Evolutionary conservation across 1,140 invertebrate species (phyloP).

Genomic region (Phenacoccus solenopsis): DNA sequence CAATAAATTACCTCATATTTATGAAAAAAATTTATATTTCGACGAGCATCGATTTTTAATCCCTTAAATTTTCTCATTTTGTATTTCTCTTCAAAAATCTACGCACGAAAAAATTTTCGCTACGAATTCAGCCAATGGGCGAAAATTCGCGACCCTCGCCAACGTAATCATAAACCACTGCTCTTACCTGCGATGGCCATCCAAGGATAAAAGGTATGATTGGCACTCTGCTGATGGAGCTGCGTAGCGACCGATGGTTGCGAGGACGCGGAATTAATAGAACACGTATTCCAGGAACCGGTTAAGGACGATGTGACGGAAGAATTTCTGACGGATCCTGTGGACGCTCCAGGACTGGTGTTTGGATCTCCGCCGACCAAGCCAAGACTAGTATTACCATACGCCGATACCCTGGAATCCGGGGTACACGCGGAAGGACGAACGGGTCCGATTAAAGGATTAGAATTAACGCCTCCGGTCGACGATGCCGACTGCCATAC

Average conservation of each 20-base stretch:
- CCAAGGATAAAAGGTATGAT: slow-evolving; percentile 91
- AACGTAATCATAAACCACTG: no score
- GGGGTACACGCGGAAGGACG: slow-evolving; percentile 75
- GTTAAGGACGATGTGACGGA: slow-evolving; percentile 41
- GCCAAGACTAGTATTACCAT: slow-evolving; percentile 39
- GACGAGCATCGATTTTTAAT: no score
- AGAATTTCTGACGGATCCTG: slow-evolving; percentile 39
- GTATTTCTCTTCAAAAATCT: no score
- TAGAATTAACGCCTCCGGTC: slow-evolving; percentile 38
- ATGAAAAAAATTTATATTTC: no score
- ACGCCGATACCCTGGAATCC: slow-evolving; percentile 56
- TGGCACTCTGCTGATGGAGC: slow-evolving; percentile 69
- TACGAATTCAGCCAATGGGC: no score
- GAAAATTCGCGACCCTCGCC: no score
- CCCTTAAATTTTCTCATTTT: no score
- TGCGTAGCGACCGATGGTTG: slow-evolving; percentile 61
- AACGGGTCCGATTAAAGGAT: slow-evolving; percentile 42
- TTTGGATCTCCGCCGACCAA: slow-evolving; percentile 57
- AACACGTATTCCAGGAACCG: slow-evolving; percentile 67
- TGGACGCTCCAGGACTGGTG: slow-evolving; percentile 57
- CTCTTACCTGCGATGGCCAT: slow-evolving; percentile 88
- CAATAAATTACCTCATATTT: no score
- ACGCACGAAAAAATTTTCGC: no score
- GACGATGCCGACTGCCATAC: slow-evolving; percentile 49
- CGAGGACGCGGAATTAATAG: slow-evolving; percentile 55